These are phyloP conservation scores for Plutella xylostella DNA, from an alignment of 2,888 invertebrate genomes.

Conservation along the genomic window DNA sequence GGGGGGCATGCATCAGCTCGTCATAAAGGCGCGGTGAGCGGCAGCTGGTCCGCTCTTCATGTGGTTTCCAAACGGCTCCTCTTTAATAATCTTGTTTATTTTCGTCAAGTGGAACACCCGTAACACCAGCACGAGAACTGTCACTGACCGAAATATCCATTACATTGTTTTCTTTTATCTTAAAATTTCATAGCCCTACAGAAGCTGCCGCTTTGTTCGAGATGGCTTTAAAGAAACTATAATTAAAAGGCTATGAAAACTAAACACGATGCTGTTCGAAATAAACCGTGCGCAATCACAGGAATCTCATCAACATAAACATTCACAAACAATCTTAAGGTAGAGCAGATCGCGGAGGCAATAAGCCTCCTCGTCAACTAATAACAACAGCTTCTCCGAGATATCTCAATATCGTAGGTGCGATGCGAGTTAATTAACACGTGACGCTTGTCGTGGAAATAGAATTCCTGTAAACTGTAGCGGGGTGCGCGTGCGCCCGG, in stretches of 20 bases:
- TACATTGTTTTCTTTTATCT: slow-evolving; percentile 18
- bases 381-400: slow-evolving; percentile 59
- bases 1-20: slow-evolving; percentile 46
- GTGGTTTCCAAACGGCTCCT: slow-evolving; percentile 57
- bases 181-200: slow-evolving; percentile 6
- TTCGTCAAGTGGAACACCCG: slow-evolving; percentile 53
- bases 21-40: slow-evolving; percentile 55
- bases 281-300: neutral
- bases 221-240: slow-evolving; percentile 1
- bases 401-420: slow-evolving; percentile 69
- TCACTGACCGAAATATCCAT: slow-evolving; percentile 29
- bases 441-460: slow-evolving; percentile 67
- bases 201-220: slow-evolving; percentile 2
- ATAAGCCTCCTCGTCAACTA: slow-evolving; percentile 60
- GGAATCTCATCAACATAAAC: no score
- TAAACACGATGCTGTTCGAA: neutral
- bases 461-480: slow-evolving; percentile 58
- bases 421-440: slow-evolving; percentile 64
- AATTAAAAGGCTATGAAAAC: slow-evolving; percentile 4
- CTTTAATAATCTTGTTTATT: slow-evolving; percentile 66
- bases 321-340: no score
- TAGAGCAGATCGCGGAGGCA: slow-evolving; percentile 41
- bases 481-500: slow-evolving; percentile 56
- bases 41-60: slow-evolving; percentile 61
- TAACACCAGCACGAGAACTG: slow-evolving; percentile 41